These are phyloP conservation scores for Rambutsinella grinnellia DNA, from an alignment of 2,888 invertebrate genomes.

Conservation along the genomic window DNA sequence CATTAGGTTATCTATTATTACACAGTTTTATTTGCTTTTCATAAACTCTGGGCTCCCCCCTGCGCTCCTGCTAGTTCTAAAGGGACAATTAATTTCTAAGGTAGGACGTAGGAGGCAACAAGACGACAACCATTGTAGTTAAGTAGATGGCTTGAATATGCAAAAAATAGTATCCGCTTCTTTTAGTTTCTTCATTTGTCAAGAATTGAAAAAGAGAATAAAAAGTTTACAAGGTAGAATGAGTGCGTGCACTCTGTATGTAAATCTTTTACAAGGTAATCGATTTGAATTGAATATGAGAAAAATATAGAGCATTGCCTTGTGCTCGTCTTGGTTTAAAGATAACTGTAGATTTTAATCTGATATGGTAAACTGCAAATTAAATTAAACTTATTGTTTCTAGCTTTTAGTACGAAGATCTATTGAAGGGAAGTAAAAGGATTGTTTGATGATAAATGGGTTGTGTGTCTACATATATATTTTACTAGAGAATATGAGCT, in stretches of 20 bases:
- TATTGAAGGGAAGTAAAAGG: too few relatives aligned
- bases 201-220: too few relatives aligned
- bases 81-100: neutral
- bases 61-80: neutral
- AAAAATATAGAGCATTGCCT: constrained; percentile 37
- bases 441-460: too few relatives aligned
- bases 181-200: too few relatives aligned
- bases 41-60: neutral
- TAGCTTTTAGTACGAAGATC: too few relatives aligned
- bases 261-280: constrained; percentile 28
- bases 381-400: too few relatives aligned
- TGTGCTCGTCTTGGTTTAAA: constrained; percentile 5
- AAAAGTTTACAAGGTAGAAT: neutral
- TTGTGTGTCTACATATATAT: too few relatives aligned
- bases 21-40: constrained; percentile 12
- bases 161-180: neutral
- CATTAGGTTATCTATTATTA: constrained; percentile 38
- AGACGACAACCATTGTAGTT: constrained; percentile 12
- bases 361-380: constrained; percentile 19
- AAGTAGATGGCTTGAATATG: constrained; percentile 25
- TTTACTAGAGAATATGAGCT: too few relatives aligned
- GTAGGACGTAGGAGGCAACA: too few relatives aligned
- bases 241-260: constrained; percentile 1
- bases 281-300: constrained; percentile 29
- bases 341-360: neutral